Evolutionary conservation across 2,113 vertebrate genomes (phyloP).

Genomic region (Amazona guildingii): DNA sequence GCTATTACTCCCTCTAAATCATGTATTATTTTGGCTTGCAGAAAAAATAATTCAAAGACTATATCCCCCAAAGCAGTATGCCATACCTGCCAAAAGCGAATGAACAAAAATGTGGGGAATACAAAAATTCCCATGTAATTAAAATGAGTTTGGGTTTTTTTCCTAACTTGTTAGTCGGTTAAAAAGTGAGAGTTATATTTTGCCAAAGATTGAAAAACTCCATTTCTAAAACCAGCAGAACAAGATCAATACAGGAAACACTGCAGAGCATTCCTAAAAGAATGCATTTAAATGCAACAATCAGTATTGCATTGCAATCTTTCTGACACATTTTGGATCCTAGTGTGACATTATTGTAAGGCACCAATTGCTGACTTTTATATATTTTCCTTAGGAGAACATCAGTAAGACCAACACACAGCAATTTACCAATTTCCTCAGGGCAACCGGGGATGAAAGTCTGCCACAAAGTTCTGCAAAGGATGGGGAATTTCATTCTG

Average conservation of each 20-base stretch:
- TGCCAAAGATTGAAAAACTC: not conserved
- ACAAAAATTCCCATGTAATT: not conserved
- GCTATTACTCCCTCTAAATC: slow-evolving; percentile 1
- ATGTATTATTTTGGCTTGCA: not conserved
- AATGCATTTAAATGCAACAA: not conserved
- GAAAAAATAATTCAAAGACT: not conserved
- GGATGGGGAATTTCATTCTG: not conserved
- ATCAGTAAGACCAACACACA: not conserved
- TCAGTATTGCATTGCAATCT: not conserved
- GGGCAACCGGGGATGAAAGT: not conserved
- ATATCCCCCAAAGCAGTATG: not conserved
- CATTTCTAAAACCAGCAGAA: not conserved
- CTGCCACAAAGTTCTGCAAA: not conserved
- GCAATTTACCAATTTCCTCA: not conserved
- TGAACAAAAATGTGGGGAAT: not conserved
- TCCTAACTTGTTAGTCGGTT: not conserved
- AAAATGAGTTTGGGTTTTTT: not conserved
- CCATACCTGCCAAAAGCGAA: not conserved
- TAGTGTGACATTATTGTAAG: not conserved
- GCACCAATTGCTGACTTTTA: not conserved
- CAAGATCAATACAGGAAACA: not conserved
- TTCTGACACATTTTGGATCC: not conserved
- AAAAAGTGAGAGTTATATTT: not conserved
- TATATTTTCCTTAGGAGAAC: not conserved
- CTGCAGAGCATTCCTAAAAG: not conserved